These are phyloP conservation scores for Cryptocephalus primarius DNA, from an alignment of 2,888 invertebrate genomes.

Conservation along the genomic window DNA sequence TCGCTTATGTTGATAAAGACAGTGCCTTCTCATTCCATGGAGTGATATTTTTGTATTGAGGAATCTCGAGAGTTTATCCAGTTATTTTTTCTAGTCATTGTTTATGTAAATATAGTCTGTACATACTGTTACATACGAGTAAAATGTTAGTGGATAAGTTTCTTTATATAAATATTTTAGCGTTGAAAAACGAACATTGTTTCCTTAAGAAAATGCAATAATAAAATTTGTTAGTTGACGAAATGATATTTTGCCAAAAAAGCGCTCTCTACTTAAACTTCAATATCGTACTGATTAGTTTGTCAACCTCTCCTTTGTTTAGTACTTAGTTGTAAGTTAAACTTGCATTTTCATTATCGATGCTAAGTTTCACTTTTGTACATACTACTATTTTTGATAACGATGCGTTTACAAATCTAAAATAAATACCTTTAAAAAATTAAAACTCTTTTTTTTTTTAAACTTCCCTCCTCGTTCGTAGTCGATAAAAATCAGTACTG, in stretches of 20 bases:
- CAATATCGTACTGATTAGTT: conserved; percentile 12
- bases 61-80: conserved; percentile 27
- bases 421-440: not conserved
- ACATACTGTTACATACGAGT: conserved; percentile 23
- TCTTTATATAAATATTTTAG: conserved; percentile 5
- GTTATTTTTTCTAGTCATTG: conserved; percentile 32
- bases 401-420: conserved; percentile 10
- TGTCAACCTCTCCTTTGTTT: conserved; percentile 3
- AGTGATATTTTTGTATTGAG: conserved; percentile 30
- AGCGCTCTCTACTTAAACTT: conserved; percentile 11
- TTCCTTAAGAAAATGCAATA: conserved; percentile 5
- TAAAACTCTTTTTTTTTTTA: not conserved
- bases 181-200: conserved; percentile 1
- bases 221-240: not conserved
- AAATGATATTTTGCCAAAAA: conserved; percentile 1
- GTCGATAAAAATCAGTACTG: not conserved
- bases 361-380: conserved; percentile 10
- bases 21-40: conserved; percentile 34
- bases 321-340: conserved; percentile 11
- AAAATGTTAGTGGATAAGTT: conserved; percentile 16
- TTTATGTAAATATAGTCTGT: conserved; percentile 27
- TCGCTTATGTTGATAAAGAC: conserved; percentile 1
- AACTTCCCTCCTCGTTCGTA: conserved; percentile 1
- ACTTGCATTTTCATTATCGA: conserved; percentile 3
- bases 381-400: conserved; percentile 16